A percentile compares a stretch with the other conserved stretches of the same genome.
phyloP scores from a whole-genome alignment of 2,888 invertebrate genomes.

The Dendrolimus houi region DNA sequence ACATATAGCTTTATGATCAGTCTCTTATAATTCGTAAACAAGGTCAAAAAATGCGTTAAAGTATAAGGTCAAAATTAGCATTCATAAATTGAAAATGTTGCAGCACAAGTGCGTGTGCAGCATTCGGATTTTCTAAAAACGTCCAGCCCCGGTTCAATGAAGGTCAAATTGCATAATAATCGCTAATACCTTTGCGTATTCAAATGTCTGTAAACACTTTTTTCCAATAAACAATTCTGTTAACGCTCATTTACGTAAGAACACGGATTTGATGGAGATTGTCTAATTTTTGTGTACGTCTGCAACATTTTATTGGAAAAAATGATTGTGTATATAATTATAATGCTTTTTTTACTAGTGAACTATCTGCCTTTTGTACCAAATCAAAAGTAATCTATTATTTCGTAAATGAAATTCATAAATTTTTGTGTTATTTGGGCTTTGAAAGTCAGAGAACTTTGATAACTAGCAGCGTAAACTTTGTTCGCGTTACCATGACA shows the following conservation, averaged over 20 bases:
- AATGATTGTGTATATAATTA: too few species aligned
- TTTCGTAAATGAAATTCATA: too few species aligned
- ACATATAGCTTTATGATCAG: too few species aligned
- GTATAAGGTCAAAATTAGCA: slow-evolving; percentile 1
- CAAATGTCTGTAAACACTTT: not conserved
- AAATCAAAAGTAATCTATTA: too few species aligned
- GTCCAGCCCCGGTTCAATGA: slow-evolving; percentile 12
- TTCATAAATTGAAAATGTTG: slow-evolving; percentile 5
- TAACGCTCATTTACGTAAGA: not conserved
- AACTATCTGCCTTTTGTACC: too few species aligned
- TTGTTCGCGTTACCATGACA: too few species aligned
- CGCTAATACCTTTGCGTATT: not conserved
- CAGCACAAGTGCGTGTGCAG: slow-evolving; percentile 5
- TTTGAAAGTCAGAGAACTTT: too few species aligned
- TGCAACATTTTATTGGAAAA: not conserved
- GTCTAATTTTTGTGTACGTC: not conserved
- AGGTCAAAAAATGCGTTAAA: not conserved
- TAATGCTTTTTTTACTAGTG: too few species aligned
- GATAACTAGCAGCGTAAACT: too few species aligned
- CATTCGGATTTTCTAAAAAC: slow-evolving; percentile 10
- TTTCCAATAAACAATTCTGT: not conserved
- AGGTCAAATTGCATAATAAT: not conserved
- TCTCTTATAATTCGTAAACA: not conserved
- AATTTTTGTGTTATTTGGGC: too few species aligned
- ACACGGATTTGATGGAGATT: not conserved